Percentiles rank a stretch among this genome's conserved stretches.
These are phyloP conservation scores for Periplaneta americana DNA, from an alignment of 1,140 invertebrate genomes.

Conservation along the genomic window DNA sequence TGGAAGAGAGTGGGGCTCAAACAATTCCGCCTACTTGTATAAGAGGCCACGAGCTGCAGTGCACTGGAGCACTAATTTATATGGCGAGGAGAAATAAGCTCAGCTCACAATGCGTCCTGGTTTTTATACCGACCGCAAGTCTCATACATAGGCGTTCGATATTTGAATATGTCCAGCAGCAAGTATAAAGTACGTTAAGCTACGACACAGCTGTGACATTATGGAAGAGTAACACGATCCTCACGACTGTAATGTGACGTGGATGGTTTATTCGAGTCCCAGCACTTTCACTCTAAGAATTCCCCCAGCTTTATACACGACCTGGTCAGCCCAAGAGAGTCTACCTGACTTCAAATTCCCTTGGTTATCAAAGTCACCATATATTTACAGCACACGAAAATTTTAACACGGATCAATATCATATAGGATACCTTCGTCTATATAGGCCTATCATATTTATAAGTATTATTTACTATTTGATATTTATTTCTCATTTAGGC, in stretches of 20 bases:
- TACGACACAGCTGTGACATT: not conserved
- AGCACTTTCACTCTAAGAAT: not conserved
- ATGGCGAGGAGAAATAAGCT: not conserved
- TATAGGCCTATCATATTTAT: no score
- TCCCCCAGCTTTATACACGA: no score
- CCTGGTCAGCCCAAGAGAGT: not conserved
- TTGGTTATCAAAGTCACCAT: no score
- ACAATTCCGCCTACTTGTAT: no score
- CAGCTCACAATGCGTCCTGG: not conserved
- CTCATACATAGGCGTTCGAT: not conserved
- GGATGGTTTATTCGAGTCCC: not conserved
- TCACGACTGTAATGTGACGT: not conserved
- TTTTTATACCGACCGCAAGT: not conserved
- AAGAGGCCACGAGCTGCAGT: not conserved
- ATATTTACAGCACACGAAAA: no score
- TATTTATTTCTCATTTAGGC: no score
- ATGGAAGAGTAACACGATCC: not conserved
- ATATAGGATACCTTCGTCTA: no score
- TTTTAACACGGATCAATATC: no score
- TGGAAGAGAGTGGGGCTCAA: no score
- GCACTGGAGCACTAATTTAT: not conserved
- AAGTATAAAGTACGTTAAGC: not conserved
- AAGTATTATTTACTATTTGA: no score
- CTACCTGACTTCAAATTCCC: not conserved
- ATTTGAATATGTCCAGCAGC: not conserved